phyloP scores from a whole-genome alignment of 2,888 invertebrate genomes.

The Bedellia somnulentella region DNA sequence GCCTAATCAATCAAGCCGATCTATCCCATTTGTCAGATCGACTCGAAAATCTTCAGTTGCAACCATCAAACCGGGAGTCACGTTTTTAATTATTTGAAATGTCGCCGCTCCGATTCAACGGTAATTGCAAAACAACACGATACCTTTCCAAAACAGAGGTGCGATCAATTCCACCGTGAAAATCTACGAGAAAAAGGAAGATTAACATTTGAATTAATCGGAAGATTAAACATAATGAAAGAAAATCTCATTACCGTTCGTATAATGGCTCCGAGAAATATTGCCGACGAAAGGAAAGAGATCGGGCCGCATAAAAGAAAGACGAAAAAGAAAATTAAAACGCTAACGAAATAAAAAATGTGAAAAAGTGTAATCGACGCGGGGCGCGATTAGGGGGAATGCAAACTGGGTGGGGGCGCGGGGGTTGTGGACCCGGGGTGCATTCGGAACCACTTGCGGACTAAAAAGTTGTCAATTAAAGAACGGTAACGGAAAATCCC shows the following conservation, averaged over 20 bases:
- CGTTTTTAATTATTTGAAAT: slow-evolving; percentile 53
- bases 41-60: too few relatives aligned
- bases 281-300: slow-evolving; percentile 34
- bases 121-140: slow-evolving; percentile 20
- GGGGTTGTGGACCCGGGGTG: slow-evolving; percentile 8
- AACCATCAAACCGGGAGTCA: slow-evolving; percentile 25
- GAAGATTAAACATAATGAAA: slow-evolving; percentile 62
- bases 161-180: slow-evolving; percentile 37
- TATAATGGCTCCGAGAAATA: slow-evolving; percentile 58
- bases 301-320: slow-evolving; percentile 40
- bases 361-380: slow-evolving; percentile 59
- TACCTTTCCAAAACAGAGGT: slow-evolving; percentile 35
- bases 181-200: slow-evolving; percentile 43
- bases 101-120: slow-evolving; percentile 31
- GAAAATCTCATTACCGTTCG: slow-evolving; percentile 58
- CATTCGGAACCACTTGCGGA: slow-evolving; percentile 10
- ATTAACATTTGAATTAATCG: slow-evolving; percentile 63
- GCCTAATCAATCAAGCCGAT: slow-evolving; percentile 41
- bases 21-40: slow-evolving; percentile 14
- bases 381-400: slow-evolving; percentile 38
- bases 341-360: slow-evolving; percentile 59
- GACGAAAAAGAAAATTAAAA: slow-evolving; percentile 57
- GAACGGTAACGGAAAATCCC: slow-evolving; percentile 42
- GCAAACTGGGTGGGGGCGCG: slow-evolving; percentile 30
- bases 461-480: slow-evolving; percentile 53